Evolutionary conservation across 1,140 invertebrate species (phyloP).

Genomic region (Oscheius sp.): DNA sequence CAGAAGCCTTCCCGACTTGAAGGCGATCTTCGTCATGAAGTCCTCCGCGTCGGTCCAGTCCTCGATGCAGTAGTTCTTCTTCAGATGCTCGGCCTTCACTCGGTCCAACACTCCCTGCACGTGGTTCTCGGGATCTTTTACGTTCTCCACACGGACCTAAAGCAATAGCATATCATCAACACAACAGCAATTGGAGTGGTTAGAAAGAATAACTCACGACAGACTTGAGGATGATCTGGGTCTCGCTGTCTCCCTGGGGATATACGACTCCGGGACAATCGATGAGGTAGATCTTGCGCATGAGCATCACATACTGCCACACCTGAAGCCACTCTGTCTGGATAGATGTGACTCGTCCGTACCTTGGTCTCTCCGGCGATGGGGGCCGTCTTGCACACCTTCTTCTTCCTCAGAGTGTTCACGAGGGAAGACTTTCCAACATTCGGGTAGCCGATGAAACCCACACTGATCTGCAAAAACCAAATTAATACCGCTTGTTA

Average conservation of each 20-base stretch:
- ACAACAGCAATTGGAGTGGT: slow-evolving; percentile 24
- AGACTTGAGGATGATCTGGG: slow-evolving; percentile 89
- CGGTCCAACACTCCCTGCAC: slow-evolving; percentile 78
- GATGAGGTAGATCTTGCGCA: slow-evolving; percentile 93
- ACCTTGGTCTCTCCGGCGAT: slow-evolving; percentile 96
- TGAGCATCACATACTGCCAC: slow-evolving; percentile 98
- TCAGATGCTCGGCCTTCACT: slow-evolving; percentile 83
- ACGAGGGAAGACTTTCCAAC: slow-evolving; percentile 98
- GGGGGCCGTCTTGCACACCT: slow-evolving; percentile 93
- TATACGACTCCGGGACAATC: slow-evolving; percentile 99
- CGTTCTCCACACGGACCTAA: slow-evolving; percentile 84
- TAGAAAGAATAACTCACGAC: slow-evolving; percentile 64
- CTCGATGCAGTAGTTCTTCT: slow-evolving; percentile 75
- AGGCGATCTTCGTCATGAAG: slow-evolving; percentile 87
- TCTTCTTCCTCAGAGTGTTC: slow-evolving; percentile 88
- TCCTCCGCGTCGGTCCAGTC: slow-evolving; percentile 72
- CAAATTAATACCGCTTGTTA: no score
- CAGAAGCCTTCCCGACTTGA: slow-evolving; percentile 79
- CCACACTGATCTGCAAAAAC: slow-evolving; percentile 98
- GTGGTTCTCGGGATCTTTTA: slow-evolving; percentile 91
- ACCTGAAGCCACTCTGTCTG: slow-evolving; percentile 56
- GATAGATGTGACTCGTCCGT: background rate
- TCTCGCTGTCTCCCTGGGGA: slow-evolving; percentile 80
- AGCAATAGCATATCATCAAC: slow-evolving; percentile 3
- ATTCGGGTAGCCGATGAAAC: slow-evolving; percentile 98